phyloP scores from a whole-genome alignment of 2,888 invertebrate genomes.

The Julus scanicus region DNA sequence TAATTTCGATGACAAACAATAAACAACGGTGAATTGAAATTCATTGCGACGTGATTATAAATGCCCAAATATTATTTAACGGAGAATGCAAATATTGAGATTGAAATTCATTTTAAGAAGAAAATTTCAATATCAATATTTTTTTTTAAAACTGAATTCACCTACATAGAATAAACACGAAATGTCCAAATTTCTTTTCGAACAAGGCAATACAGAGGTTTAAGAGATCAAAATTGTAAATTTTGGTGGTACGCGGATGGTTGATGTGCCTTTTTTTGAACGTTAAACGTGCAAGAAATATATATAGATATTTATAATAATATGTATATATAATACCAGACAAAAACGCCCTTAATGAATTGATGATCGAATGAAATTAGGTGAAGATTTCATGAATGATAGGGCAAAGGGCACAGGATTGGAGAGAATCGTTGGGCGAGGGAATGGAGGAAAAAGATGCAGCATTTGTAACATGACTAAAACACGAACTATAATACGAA shows the following conservation, averaged over 20 bases:
- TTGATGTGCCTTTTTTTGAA: slow-evolving; percentile 42
- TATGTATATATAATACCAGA: slow-evolving; percentile 49
- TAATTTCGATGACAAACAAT: background rate
- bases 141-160: background rate
- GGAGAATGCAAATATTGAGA: background rate
- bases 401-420: background rate
- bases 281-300: slow-evolving; percentile 50
- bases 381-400: slow-evolving; percentile 12
- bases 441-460: slow-evolving; percentile 13
- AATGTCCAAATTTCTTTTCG: background rate
- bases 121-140: background rate
- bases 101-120: background rate
- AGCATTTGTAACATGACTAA: slow-evolving; percentile 39
- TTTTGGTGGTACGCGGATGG: slow-evolving; percentile 30
- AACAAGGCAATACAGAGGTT: slow-evolving; percentile 16
- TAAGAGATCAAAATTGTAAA: slow-evolving; percentile 22
- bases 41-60: background rate
- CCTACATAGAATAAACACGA: background rate
- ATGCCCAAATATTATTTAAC: background rate
- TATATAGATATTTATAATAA: slow-evolving; percentile 49
- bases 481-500: slow-evolving; percentile 42
- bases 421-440: background rate
- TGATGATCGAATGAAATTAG: slow-evolving; percentile 41
- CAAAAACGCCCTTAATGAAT: slow-evolving; percentile 47
- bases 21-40: background rate